phyloP scores from a whole-genome alignment of 2,888 invertebrate genomes.

The Chymomyza caudatula region DNA sequence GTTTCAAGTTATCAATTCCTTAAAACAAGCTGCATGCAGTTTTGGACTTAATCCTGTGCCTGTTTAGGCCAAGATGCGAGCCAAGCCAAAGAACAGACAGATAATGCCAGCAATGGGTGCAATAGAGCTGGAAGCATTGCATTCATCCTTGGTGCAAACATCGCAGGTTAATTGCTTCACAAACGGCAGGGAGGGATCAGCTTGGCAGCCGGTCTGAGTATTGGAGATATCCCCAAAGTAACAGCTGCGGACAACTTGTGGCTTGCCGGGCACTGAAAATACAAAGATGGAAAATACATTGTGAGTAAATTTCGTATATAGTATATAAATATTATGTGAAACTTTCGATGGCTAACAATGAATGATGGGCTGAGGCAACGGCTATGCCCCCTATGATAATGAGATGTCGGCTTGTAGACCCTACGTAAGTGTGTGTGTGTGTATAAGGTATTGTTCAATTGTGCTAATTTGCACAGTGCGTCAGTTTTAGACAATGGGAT shows the following conservation, averaged over 20 bases:
- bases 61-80: constrained; percentile 72
- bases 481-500: not conserved
- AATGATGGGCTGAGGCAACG: not conserved
- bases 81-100: constrained; percentile 67
- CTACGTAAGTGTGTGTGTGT: not conserved
- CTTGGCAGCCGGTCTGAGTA: constrained; percentile 64
- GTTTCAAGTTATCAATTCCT: not conserved
- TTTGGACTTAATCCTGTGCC: not conserved
- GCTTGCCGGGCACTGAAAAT: constrained; percentile 50
- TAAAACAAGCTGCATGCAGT: not conserved
- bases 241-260: constrained; percentile 60
- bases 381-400: not conserved
- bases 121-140: constrained; percentile 67
- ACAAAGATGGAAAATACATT: not conserved
- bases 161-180: constrained; percentile 71
- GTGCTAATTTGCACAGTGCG: not conserved
- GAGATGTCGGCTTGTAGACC: no score
- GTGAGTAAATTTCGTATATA: no score
- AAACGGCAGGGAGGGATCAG: constrained; percentile 66
- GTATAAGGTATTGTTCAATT: not conserved
- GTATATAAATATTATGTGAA: not conserved
- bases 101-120: constrained; percentile 67
- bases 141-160: constrained; percentile 70
- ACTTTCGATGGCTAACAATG: not conserved
- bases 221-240: constrained; percentile 72